phyloP scores from a whole-genome alignment of 2,797 vertebrate species.

The Rallus crepitans region DNA sequence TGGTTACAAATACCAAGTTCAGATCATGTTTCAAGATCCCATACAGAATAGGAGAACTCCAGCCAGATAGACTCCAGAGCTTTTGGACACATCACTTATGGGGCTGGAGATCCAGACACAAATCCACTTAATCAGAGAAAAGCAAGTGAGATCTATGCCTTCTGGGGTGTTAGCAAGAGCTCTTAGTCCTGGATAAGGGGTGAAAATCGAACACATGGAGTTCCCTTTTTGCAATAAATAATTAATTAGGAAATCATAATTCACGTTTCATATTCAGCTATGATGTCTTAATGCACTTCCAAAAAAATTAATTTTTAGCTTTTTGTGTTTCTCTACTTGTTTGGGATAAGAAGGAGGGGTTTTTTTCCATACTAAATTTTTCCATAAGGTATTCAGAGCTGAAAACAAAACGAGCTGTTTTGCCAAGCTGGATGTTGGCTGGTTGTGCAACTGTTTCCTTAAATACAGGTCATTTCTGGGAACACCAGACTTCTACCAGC shows the following conservation, averaged over 20 bases:
- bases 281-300: accelerated
- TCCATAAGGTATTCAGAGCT: neutral
- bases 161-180: neutral
- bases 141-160: neutral
- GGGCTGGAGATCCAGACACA: neutral
- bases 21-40: neutral
- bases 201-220: neutral
- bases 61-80: neutral
- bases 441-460: neutral
- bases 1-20: neutral
- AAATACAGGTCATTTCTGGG: neutral
- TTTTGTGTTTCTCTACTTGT: neutral
- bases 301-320: neutral
- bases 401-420: neutral
- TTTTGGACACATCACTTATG: neutral
- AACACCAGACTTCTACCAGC: neutral
- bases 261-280: neutral
- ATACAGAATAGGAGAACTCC: neutral
- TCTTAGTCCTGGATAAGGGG: neutral
- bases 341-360: neutral
- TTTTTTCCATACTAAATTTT: neutral
- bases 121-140: neutral
- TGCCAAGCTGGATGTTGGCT: neutral
- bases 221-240: neutral
- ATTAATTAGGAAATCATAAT: neutral